Percentiles rank a stretch among this genome's conserved stretches.
Conservation (phyloP, 2,113 vertebrate species). For the Pterocles orientalis region DNA sequence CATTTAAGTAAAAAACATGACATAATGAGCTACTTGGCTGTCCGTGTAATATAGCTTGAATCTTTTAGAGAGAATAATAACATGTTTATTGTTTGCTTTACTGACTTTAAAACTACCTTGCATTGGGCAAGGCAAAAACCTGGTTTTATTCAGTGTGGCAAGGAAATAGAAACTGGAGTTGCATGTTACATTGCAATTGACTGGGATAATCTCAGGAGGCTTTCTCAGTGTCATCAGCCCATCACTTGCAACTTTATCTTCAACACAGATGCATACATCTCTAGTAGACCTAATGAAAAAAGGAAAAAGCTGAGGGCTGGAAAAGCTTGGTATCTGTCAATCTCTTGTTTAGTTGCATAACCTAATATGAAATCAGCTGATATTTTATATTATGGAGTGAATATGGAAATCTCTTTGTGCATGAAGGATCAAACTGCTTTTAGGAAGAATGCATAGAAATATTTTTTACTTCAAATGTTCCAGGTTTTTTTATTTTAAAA, state of each 20-base stretch:
- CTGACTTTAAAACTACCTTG: not conserved
- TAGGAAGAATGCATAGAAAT: not conserved
- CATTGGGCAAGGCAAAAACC: not conserved
- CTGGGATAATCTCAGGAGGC: not conserved
- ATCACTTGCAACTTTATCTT: not conserved
- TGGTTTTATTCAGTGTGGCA: not conserved
- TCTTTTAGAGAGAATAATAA: not conserved
- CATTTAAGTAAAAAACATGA: conserved; percentile 1
- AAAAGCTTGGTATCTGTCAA: not conserved
- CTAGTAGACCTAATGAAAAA: not conserved
- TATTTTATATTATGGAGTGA: not conserved
- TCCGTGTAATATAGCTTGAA: not conserved
- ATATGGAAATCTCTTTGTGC: not conserved
- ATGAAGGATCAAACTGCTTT: not conserved
- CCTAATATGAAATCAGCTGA: not conserved
- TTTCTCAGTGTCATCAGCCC: not conserved
- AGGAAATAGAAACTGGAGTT: not conserved
- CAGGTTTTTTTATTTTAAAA: not conserved
- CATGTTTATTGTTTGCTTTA: not conserved
- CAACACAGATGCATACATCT: not conserved
- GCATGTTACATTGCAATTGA: not conserved
- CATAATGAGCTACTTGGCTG: conserved; percentile 1
- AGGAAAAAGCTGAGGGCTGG: not conserved
- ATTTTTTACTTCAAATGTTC: not conserved
- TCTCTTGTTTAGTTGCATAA: not conserved